Evolutionary conservation across 2,888 invertebrate species (phyloP), one percentile per base, ranked within the genome.

Genomic region (Ceramica pisi): DNA sequence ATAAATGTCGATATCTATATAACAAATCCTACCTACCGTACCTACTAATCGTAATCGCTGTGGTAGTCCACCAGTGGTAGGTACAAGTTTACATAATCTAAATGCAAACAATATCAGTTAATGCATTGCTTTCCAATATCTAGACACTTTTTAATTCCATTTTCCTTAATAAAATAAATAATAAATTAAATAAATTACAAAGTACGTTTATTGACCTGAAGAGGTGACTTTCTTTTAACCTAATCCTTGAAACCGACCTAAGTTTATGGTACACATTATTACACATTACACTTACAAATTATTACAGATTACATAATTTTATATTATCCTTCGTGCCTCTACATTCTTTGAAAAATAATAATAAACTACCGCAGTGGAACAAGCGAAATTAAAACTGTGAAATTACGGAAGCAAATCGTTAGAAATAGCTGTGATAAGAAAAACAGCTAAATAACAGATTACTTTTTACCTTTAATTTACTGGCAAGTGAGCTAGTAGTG

Each of bases 301-400:
- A n/a, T n/a, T n/a, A n/a, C n/a, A n/a, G n/a, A n/a, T n/a, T n/a
- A n/a, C n/a, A n/a, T n/a, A n/a, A n/a, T n/a, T n/a, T n/a, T n/a
- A n/a, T n/a, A 19, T 57, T 57, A 31, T n/a, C 16, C n/a, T 53
- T 19, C 8, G 2, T 26, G 8, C 0, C n/a, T n/a, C n/a, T n/a
- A 2, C 3, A 14, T 1, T 44, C 5, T 19, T 38, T n/a, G 44
- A 44, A 44, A 53, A 53, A 46, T 26, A 44, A 46, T 26, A 44
- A 60, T 26, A 26, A 14, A 3, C 7, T 23, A n/a, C 31, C 6
- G 23, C 64, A 67, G 23, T 62, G 31, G 23, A n/a, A 64, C 57
- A 64, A 19, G 23, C 26, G 46, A 48, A n/a, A 71, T 64, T 44
- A 61, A 51, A 78, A 81, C 78, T 65, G 78, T 73, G 80, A 80